Conservation (phyloP, 2,797 vertebrate genomes). For the Scyliorhinus canicula region DNA sequence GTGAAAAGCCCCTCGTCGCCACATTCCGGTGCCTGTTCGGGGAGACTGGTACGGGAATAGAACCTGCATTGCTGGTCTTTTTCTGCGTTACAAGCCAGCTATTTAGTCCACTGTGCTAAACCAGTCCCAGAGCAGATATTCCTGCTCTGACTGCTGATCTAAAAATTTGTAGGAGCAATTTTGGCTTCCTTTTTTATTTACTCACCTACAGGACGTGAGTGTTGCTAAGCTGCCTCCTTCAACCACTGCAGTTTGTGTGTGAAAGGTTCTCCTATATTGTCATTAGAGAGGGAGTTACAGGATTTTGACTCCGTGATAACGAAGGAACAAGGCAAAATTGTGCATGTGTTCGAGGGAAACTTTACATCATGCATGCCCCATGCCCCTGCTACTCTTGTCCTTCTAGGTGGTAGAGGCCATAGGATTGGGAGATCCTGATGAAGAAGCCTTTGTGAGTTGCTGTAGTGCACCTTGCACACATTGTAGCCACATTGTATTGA, state of each 20-base stretch:
- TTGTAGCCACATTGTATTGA: neutral
- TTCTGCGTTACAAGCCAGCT: too few species aligned
- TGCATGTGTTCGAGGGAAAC: neutral
- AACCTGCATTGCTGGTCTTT: too few species aligned
- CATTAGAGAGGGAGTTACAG: neutral
- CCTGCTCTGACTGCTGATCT: neutral
- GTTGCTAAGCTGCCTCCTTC: neutral
- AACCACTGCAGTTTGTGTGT: neutral
- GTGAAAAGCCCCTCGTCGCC: too few species aligned
- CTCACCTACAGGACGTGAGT: neutral
- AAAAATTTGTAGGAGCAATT: neutral
- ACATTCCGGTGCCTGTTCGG: too few species aligned
- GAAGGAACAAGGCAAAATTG: neutral
- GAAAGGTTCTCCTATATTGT: too few species aligned
- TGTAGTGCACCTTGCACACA: neutral
- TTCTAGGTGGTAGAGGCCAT: neutral
- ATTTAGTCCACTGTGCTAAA: too few species aligned
- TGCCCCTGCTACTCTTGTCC: neutral
- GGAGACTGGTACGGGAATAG: too few species aligned
- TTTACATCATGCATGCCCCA: neutral
- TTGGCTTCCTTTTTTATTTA: neutral
- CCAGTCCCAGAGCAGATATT: too few species aligned
- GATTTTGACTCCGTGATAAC: neutral
- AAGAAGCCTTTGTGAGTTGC: neutral
- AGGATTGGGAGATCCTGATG: neutral